Base-by-base conservation (phyloP, 2,797 vertebrate genomes). In the Pseudomugil tenellus region DNA sequence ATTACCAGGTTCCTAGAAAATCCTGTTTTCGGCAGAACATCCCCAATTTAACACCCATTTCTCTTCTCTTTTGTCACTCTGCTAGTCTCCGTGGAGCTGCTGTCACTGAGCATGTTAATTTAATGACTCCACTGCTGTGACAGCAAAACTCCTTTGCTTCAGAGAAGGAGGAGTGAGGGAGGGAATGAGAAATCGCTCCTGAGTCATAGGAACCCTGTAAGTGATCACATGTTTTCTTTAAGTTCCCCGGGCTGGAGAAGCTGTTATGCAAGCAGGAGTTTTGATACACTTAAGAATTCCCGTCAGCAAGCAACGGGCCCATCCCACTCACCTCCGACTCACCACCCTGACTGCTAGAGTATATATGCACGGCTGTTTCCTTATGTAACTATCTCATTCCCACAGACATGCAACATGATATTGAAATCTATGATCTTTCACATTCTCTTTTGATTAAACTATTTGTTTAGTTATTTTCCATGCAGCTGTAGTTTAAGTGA, bases 211-310 rank as follows among this genome's bases (percentile, higher is more conserved):
- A 84, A 59, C 72, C 75, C 74, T 85, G 55, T 71, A 8, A 59
- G 52, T 66, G 54, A 67, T 74, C 84, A 83, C 81, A 34, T 87
- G 81, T 68, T 77, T 70, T 51, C 78, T 67, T 60, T 67, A 64
- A 70, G 66, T 67, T 85, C 74, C 57, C 72, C 26, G 58, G 13
- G 58, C 63, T 39, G 31, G 63, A 43, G 53, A 74, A 58, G 51
- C 53, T 70, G 72, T 90, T 92, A 91, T 8, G 70, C 81, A 88
- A 90, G 79, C 67, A 72, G 81, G 74, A 84, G 67, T 26, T 73
- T 83, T 87, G 77, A 86, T 84, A 75, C 81, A 84, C 88, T 92
- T 87, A 77, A 85, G 81, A 79, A 63, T 60, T 85, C 61, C 84
- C 1, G 64, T 79, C 67, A 70, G 73, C 31, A 54, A 59, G 57